Percentiles rank a stretch among this genome's conserved stretches.
These are phyloP conservation scores for Pangasius mekongensis DNA, from an alignment of 2,797 vertebrate genomes.

Conservation along the genomic window DNA sequence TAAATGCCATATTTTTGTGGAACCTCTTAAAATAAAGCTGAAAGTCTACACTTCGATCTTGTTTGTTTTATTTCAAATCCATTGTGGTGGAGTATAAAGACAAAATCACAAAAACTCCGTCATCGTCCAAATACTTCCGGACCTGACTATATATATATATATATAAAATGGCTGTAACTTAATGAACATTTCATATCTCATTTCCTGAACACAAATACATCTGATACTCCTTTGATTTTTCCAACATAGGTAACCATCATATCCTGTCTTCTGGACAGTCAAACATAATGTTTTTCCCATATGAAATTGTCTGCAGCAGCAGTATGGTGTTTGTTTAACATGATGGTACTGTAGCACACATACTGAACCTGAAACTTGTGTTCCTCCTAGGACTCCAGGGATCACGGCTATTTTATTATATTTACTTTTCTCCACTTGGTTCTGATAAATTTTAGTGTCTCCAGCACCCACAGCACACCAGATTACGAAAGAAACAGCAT, in stretches of 20 bases:
- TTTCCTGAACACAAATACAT: background rate
- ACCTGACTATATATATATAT: background rate
- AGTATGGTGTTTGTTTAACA: background rate
- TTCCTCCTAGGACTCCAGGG: background rate
- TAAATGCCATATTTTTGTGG: too few species aligned
- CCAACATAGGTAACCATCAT: background rate
- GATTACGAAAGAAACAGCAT: slow-evolving; percentile 33
- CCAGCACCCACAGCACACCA: background rate
- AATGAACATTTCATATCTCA: background rate
- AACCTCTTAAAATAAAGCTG: too few species aligned
- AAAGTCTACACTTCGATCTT: too few species aligned
- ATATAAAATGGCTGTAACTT: background rate
- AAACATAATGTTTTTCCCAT: background rate
- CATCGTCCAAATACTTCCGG: too few species aligned
- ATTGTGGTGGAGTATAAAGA: too few species aligned
- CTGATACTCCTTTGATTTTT: background rate
- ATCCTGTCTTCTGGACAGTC: background rate
- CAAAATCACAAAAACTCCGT: too few species aligned
- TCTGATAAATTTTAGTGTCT: background rate
- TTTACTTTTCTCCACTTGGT: slow-evolving; percentile 10
- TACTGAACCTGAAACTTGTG: background rate
- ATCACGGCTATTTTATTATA: slow-evolving; percentile 13
- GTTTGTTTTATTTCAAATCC: too few species aligned
- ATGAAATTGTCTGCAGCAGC: background rate
- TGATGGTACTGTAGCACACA: background rate